Percentiles rank a stretch among this genome's conserved stretches.
phyloP scores from a whole-genome alignment of 2,888 invertebrate genomes.

The Tenthredo distinguenda region DNA sequence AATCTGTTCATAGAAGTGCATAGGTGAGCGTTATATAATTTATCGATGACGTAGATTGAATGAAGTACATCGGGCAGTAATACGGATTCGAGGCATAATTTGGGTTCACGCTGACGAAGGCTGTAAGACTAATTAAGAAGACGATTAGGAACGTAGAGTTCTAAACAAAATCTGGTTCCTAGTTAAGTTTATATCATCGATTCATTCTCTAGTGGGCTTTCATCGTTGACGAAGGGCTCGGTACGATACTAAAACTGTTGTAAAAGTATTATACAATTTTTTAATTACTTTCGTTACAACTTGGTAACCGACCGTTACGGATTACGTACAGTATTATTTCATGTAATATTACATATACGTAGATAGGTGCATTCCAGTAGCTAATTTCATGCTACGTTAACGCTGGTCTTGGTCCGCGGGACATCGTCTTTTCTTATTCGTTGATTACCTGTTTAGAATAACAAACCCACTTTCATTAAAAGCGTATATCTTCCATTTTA shows the following conservation, averaged over 20 bases:
- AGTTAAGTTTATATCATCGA: not conserved
- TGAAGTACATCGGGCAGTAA: not conserved
- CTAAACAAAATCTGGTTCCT: not conserved
- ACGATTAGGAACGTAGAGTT: not conserved
- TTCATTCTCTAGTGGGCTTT: not conserved
- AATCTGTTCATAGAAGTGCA: conserved; percentile 9
- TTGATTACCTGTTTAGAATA: not conserved
- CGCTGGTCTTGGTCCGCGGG: conserved; percentile 11
- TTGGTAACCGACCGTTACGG: conserved; percentile 34
- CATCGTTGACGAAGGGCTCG: not conserved
- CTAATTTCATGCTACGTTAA: conserved; percentile 46
- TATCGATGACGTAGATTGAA: not conserved
- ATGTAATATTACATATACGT: conserved; percentile 27
- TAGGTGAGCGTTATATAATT: not conserved
- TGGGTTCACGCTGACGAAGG: not conserved
- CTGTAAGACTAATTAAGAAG: not conserved
- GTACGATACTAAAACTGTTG: not conserved
- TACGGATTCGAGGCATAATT: not conserved
- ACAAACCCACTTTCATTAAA: not conserved
- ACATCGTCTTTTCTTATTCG: conserved; percentile 15
- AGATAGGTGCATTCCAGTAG: not conserved
- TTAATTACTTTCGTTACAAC: conserved; percentile 2
- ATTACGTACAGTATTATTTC: conserved; percentile 21
- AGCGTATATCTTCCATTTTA: not conserved
- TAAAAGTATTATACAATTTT: conserved; percentile 13